phyloP scores from a whole-genome alignment of 2,113 vertebrate genomes.

The Semnopithecus entellus region DNA sequence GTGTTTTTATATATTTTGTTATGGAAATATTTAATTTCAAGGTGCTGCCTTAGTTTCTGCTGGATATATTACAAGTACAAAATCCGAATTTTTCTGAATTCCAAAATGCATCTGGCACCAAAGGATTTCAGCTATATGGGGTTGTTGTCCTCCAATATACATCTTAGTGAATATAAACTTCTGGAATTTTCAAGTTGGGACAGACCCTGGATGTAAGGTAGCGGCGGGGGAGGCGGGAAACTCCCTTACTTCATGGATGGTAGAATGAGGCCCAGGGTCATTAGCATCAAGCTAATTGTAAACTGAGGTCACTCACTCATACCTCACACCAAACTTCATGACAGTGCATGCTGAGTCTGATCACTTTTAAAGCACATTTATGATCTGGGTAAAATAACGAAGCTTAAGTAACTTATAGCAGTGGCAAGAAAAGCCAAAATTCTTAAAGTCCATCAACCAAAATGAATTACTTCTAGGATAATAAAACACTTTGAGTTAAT shows the following conservation, averaged over 20 bases:
- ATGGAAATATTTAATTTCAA: constrained; percentile 28
- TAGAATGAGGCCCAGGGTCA: not conserved
- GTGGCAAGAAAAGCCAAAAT: constrained; percentile 32
- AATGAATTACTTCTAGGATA: constrained; percentile 15
- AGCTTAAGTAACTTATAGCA: not conserved
- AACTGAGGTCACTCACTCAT: not conserved
- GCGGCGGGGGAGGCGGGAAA: not conserved
- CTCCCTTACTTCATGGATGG: not conserved
- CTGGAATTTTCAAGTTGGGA: not conserved
- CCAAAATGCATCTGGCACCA: not conserved
- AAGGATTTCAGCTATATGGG: not conserved
- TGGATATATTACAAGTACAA: not conserved
- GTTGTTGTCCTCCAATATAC: not conserved
- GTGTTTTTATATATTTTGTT: not conserved
- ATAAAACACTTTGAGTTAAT: constrained; percentile 44
- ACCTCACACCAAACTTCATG: not conserved
- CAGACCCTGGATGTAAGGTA: not conserved
- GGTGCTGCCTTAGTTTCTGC: not conserved
- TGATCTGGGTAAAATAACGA: constrained; percentile 27
- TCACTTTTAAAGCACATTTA: constrained; percentile 28
- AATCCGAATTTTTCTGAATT: not conserved
- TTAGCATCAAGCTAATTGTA: not conserved
- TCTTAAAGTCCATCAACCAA: not conserved
- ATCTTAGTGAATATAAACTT: not conserved
- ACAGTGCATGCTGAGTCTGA: not conserved